phyloP scores from a whole-genome alignment of 2,797 vertebrate genomes.

The Phoeniculus purpureus region DNA sequence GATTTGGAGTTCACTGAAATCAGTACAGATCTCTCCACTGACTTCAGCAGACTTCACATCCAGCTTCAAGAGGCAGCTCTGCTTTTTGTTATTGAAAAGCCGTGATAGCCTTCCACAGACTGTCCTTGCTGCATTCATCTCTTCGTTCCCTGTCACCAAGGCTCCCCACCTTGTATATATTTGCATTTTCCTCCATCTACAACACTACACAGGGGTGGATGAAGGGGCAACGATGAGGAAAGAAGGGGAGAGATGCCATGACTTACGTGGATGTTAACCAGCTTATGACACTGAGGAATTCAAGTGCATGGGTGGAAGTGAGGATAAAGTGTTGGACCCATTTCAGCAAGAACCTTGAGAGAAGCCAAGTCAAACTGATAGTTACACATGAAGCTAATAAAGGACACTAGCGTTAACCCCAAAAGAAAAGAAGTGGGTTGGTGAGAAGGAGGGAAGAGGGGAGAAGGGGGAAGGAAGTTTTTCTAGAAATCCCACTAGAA shows the following conservation, averaged over 20 bases:
- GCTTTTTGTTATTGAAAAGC: background rate
- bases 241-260: background rate
- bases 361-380: constrained; percentile 43
- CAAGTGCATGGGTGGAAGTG: background rate
- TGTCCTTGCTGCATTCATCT: background rate
- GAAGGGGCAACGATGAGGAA: background rate
- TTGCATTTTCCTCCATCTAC: background rate
- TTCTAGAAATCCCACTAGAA: background rate
- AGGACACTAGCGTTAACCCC: background rate
- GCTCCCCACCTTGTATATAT: background rate
- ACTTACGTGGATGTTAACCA: constrained; percentile 7
- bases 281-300: constrained; percentile 34
- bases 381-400: constrained; percentile 12
- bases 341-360: constrained; percentile 17
- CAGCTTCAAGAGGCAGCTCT: background rate
- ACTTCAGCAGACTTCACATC: background rate
- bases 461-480: background rate
- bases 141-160: background rate
- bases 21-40: background rate
- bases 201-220: background rate
- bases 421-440: background rate
- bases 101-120: background rate
- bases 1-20: background rate
- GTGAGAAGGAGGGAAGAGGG: background rate
- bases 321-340: constrained; percentile 20